phyloP scores from a whole-genome alignment of 2,797 vertebrate genomes.

The Triplophysa yarkandensis region DNA sequence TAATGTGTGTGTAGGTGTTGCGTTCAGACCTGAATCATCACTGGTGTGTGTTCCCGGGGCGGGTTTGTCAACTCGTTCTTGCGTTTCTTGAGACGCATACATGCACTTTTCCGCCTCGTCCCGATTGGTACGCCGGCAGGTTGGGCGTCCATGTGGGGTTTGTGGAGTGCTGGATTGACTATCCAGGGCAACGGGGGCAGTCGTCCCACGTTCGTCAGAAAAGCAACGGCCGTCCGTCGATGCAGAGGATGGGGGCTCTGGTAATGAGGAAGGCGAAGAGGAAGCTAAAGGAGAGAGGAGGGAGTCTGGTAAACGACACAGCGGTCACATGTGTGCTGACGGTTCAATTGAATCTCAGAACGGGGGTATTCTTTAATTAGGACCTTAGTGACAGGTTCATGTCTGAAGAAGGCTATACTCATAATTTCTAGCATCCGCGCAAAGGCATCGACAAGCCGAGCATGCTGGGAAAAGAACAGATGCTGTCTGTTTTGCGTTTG shows the following conservation, averaged over 20 bases:
- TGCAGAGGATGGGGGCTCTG: slow-evolving; percentile 20
- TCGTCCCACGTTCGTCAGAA: slow-evolving; percentile 26
- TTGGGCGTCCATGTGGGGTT: background rate
- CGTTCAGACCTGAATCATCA: slow-evolving; percentile 22
- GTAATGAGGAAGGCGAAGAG: slow-evolving; percentile 27
- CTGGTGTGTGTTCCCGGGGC: slow-evolving; percentile 4
- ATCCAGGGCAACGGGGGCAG: background rate
- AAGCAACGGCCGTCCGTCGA: slow-evolving; percentile 45
- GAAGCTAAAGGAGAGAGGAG: background rate
- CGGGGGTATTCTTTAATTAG: background rate
- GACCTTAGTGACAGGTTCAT: background rate
- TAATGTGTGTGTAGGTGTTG: background rate
- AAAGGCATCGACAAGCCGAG: background rate
- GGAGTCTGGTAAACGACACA: slow-evolving; percentile 14
- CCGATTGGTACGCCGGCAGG: background rate
- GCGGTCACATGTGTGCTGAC: background rate
- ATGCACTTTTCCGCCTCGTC: background rate
- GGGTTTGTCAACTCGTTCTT: background rate
- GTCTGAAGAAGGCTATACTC: background rate
- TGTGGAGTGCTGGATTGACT: slow-evolving; percentile 1
- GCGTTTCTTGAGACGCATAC: background rate
- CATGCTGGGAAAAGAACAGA: slow-evolving; percentile 42
- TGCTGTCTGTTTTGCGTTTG: slow-evolving; percentile 47
- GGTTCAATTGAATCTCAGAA: background rate
- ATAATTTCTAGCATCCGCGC: background rate